Base-by-base conservation (phyloP, 53 echinoderm and acorn worm species). In the Patiria pectinifera region DNA sequence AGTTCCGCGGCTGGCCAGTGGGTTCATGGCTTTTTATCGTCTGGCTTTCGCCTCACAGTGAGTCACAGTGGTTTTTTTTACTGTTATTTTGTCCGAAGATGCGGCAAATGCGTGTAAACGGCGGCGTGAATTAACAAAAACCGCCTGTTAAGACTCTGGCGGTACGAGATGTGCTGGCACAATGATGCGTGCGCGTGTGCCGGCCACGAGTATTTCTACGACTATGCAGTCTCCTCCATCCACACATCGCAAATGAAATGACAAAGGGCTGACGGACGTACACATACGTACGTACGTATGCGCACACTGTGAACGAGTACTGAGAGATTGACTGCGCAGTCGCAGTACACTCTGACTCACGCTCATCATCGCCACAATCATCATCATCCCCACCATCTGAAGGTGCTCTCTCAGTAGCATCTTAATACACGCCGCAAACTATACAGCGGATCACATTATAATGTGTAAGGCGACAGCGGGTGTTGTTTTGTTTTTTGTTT, bases 321-420 rank as follows among this genome's bases (percentile, higher is more conserved):
- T 74, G 66, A 11, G 14, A 3, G 49, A 22, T 48, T 14, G 8
- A 87, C 62, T 77, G 81, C 90, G 90, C 80, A 90, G 81, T 24
- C 80, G 90, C 46, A 47, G 3, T 87, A 35, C 59, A 77, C 59
- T 60, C 77, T 90, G 90, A 88, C 88, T 88, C 88, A 88, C 44
- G 58, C 23, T 82, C 83, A 5, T 83, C 83, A 83, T 60, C 22
- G 58, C 58, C 13, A 11, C 19, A 58, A 83, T 83, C 23, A 83
- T 83, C 44, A 22, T 59, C n/a, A 2, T 59, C 5, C 0, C 53
- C 58, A 48, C 58, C 19, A 82, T 79, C 74, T 7, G 66, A 66
- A n/a, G 74, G 74, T 74, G 15, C 21, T 21, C 69, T 69, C 15
- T 69, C 16, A 15, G 3, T 11, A 69, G 69, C 69, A 69, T 69